Base-by-base conservation (phyloP, 2,113 vertebrate species). In the Sander vitreus region DNA sequence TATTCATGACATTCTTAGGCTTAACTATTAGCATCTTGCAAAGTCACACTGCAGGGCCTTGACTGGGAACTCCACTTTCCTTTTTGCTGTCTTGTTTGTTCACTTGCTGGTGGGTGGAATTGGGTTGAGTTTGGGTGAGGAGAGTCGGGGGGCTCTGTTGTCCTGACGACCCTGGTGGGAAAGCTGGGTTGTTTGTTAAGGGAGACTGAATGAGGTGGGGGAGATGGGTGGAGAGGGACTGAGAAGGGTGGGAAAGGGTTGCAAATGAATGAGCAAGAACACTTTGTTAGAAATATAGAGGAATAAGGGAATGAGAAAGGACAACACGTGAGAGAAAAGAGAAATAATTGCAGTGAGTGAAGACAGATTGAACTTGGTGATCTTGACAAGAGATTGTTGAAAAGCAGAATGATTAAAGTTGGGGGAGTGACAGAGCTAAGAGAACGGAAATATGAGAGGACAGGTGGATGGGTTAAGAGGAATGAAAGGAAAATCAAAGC, bases 121-220 rank as follows among this genome's bases (percentile, higher is more conserved):
- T 75, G 47, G 75, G 60, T 50, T 48, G 75, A 45, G 62, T 64
- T 67, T 39, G 47, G 50, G 27, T 70, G 80, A 67, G 21, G 62
- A 83, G 77, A 81, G 57, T 76, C 36, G 23, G 79, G 74, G 67
- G 39, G 39, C 21, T 76, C 33, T 5, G 93, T 93, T 89, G 91
- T 91, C 92, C 47, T 86, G 91, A 59, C 81, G 74, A 93, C 89
- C 50, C 81, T 75, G 76, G 77, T 92, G 93, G 90, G 91, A 91
- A 93, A 92, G 68, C 68, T 80, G 19, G 45, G 80, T 81, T 93
- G 84, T 88, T 92, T 93, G 89, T 89, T 79, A 59, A 85, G 76
- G 54, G 67, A 63, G 77, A 68, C 63, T 89, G 78, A 91, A 89
- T 89, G 71, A 87, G 75, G 76, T 18, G 64, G 74, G 76, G 53